Evolutionary conservation across 2,797 vertebrate species (phyloP), one percentile per base, ranked within the genome.

Genomic region (Sphenodon punctatus): DNA sequence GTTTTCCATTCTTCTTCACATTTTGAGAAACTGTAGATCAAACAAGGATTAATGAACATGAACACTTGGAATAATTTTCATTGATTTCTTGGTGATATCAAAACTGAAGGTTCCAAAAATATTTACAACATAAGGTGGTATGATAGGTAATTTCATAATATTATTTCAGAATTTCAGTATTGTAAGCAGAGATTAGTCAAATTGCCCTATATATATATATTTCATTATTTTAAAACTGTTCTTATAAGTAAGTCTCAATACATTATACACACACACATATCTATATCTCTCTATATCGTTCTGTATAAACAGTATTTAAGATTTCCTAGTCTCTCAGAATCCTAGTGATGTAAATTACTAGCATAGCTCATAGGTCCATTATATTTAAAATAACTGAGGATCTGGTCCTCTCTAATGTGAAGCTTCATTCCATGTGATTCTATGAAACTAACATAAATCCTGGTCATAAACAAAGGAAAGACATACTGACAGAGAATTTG

Each of bases 391-490:
- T 5, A 23, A 43, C 2, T 2, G 34, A 32, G 58, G 41, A 85
- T 60, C 16, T 17, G 82, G 42, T 15, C 60, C 67, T 43, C 59
- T 9, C 63, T 51, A 63, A 74, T 1, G 0, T 60, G 65, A 63
- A 32, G 39, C 22, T 64, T 80, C 67, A 66, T 80, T 84, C 64
- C 74, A 61, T 45, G 6, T 51, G 76, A 17, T 80, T 76, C 17
- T 0, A 23, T 42, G 30, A 56, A 89, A 67, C 36, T 78, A 61
- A 60, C 71, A 77, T 20, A 67, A 82, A 85, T 83, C 78, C 79
- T 53, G 68, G 70, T 63, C 78, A 77, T 80, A 86, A 91, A 88
- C 81, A 80, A 84, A 88, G 77, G 9, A 70, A 84, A 85, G 75
- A 0, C 23, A 56, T 72, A 70, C 73, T 43, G 79, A 49, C 70